These are phyloP conservation scores for Pollenia angustigena DNA, from an alignment of 2,888 invertebrate genomes.

Conservation along the genomic window DNA sequence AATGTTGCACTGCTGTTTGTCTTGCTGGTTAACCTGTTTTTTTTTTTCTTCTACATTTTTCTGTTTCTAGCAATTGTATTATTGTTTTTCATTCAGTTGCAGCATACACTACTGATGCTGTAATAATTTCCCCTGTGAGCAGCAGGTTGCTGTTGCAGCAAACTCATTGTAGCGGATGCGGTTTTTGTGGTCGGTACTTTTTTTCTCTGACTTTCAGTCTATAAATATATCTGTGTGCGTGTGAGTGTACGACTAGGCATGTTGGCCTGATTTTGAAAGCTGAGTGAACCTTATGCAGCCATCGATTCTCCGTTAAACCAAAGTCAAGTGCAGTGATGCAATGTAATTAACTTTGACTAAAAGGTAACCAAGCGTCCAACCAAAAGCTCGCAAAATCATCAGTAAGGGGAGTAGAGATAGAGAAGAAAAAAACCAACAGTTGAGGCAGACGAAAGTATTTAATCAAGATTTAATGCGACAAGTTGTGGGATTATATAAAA, in stretches of 20 bases:
- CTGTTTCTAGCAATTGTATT: slow-evolving; percentile 41
- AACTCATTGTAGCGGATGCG: slow-evolving; percentile 70
- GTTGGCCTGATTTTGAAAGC: slow-evolving; percentile 70
- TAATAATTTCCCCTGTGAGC: slow-evolving; percentile 73
- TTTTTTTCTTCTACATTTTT: slow-evolving; percentile 8
- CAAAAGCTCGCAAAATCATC: slow-evolving; percentile 34
- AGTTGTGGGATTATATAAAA: slow-evolving; percentile 73
- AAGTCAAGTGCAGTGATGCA: slow-evolving; percentile 73
- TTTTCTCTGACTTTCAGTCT: slow-evolving; percentile 6
- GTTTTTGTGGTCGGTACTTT: slow-evolving; percentile 65
- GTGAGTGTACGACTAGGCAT: slow-evolving; percentile 13
- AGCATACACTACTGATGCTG: slow-evolving; percentile 54
- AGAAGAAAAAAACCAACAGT: neutral
- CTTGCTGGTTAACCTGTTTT: slow-evolving; percentile 44
- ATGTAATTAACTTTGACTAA: slow-evolving; percentile 74
- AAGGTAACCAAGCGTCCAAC: slow-evolving; percentile 70
- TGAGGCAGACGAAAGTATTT: slow-evolving; percentile 55
- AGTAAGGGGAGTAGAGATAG: slow-evolving; percentile 29
- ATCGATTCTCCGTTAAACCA: slow-evolving; percentile 73
- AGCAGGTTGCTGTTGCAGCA: slow-evolving; percentile 67
- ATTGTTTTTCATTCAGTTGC: slow-evolving; percentile 22
- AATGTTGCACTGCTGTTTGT: slow-evolving; percentile 23
- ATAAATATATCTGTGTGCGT: neutral
- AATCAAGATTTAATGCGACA: slow-evolving; percentile 74
- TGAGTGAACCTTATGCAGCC: slow-evolving; percentile 60